phyloP scores from a whole-genome alignment of 2,888 invertebrate genomes.

The Nowickia ferox region DNA sequence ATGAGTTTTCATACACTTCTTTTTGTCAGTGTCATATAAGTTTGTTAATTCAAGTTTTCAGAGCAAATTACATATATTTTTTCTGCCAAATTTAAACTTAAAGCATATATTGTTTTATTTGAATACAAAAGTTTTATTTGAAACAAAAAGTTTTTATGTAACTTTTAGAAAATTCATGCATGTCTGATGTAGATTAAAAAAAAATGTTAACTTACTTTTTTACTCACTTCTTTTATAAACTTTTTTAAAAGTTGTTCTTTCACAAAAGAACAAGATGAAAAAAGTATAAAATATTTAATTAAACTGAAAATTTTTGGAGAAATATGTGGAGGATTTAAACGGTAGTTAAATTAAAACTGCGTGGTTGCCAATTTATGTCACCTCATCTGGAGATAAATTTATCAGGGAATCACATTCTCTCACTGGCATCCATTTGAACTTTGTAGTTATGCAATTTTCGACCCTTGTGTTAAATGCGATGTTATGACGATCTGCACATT shows the following conservation, averaged over 20 bases:
- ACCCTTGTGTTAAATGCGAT: too few relatives aligned
- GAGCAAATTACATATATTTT: neutral
- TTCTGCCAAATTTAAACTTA: conserved; percentile 30
- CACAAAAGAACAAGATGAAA: neutral
- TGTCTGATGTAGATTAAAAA: conserved; percentile 19
- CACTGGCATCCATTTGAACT: too few relatives aligned
- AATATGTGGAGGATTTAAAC: too few relatives aligned
- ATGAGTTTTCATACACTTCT: conserved; percentile 11
- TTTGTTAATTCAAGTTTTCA: conserved; percentile 1
- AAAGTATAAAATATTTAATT: too few relatives aligned
- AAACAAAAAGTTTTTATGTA: conserved; percentile 2
- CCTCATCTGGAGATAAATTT: too few relatives aligned
- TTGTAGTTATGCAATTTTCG: too few relatives aligned
- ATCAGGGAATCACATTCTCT: too few relatives aligned
- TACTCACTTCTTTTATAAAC: neutral
- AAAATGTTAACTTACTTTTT: neutral
- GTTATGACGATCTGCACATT: too few relatives aligned
- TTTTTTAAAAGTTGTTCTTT: neutral
- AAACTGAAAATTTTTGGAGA: too few relatives aligned
- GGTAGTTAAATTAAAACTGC: too few relatives aligned
- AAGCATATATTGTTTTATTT: conserved; percentile 1
- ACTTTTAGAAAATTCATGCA: neutral
- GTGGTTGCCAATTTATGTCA: too few relatives aligned
- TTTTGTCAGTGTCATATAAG: neutral
- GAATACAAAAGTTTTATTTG: conserved; percentile 23